A percentile compares a stretch with the other conserved stretches of the same genome.
These are phyloP conservation scores for Halisarca cf. caerulea DNA, from an alignment of 37 sponge, comb jelly and placozoan genomes.

Conservation along the genomic window DNA sequence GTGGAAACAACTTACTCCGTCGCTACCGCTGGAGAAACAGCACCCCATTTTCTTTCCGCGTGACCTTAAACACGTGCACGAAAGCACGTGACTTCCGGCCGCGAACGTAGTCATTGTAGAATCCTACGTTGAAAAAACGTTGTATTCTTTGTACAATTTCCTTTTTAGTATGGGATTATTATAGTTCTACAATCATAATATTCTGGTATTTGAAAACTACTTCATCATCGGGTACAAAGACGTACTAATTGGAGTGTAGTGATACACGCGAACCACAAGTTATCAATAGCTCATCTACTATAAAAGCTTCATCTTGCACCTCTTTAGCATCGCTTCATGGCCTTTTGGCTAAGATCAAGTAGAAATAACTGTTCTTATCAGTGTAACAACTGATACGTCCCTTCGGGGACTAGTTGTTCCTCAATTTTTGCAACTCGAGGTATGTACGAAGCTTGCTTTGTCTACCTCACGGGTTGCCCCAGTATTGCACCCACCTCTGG, in stretches of 20 bases:
- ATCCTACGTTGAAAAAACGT: too few species aligned
- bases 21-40: not conserved
- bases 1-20: not conserved
- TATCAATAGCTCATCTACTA: not conserved
- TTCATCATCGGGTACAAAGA: too few species aligned
- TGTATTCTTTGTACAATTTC: too few species aligned
- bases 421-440: conserved; percentile 56
- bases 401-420: conserved; percentile 47
- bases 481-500: conserved; percentile 76
- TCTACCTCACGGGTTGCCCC: conserved; percentile 55
- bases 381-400: conserved; percentile 70
- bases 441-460: conserved; percentile 65
- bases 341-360: conserved; percentile 86
- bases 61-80: too few species aligned
- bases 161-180: not conserved
- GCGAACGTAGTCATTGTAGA: too few species aligned
- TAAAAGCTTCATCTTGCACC: not conserved
- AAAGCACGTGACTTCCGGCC: too few species aligned
- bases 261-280: not conserved
- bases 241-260: not conserved
- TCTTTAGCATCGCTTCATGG: conserved; percentile 19
- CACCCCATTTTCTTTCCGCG: conserved; percentile 3
- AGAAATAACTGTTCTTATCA: conserved; percentile 78
- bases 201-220: too few species aligned
- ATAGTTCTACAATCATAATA: too few species aligned